Base-by-base conservation (phyloP, 2,888 invertebrate species). In the Lacanobia oleracea region DNA sequence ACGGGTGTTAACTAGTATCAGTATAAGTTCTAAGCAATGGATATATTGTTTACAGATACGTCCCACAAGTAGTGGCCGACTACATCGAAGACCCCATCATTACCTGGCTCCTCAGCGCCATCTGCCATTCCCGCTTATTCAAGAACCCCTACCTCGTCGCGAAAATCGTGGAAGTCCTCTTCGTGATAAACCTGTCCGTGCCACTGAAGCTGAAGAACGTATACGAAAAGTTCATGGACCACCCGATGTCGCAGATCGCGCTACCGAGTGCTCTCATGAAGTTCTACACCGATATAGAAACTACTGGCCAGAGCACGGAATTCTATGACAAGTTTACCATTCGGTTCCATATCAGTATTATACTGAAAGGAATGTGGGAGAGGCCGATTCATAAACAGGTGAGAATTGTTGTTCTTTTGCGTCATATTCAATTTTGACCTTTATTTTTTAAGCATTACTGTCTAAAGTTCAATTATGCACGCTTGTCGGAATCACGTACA, bases 241-340 rank as follows among this genome's bases (percentile, higher is more conserved):
- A 99, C 92, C 98, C 98, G 67, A 91, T 95, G 92, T 95, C 95
- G 0, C 97, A 98, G 87, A 97, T 97, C 5, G 97, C 97, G 74
- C 96, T 99, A 75, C 98, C 99, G 0, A 98, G 98, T 84, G 98
- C 98, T 23, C 96, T 99, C 53, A 99, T 99, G 99, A 98, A 98
- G 94, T 99, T 99, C 96, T 99, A 99, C 94, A 99, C 99, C 86
- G 99, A 99, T 88, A 98, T 99, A 70, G 99, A 99, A 96, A 98
- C 98, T 16, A 99, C 99, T 14, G 99, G 99, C 14, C 98, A 99
- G 85, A 99, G 98, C 93, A 99, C 99, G 50, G 99, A 99, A 95
- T 99, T 99, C 95, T 99, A 99, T 91, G 99, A 99, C 95, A 99
- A 99, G 95, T 99, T 99, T 94, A 99, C 99, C 16, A 99, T 99